Evolutionary conservation across 2,888 invertebrate genomes (phyloP).

Genomic region (Nemapogon koenigi): DNA sequence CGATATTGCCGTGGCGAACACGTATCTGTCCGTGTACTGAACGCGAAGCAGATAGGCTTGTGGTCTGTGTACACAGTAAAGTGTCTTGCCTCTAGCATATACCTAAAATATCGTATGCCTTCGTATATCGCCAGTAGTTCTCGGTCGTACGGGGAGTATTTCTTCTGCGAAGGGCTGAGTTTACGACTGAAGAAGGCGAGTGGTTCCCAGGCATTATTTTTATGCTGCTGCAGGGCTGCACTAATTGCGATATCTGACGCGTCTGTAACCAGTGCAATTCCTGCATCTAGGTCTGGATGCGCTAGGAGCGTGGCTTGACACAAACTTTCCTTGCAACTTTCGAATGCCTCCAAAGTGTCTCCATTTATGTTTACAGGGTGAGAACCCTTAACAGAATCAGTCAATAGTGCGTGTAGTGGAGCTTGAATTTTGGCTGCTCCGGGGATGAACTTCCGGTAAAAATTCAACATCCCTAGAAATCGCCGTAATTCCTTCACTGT

Average conservation of each 20-base stretch:
- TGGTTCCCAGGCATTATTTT: too few species aligned
- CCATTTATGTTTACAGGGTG: slow-evolving; percentile 15
- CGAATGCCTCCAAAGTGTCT: slow-evolving; percentile 14
- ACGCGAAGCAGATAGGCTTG: slow-evolving; percentile 23
- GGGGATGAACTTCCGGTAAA: slow-evolving; percentile 25
- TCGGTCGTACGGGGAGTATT: slow-evolving; percentile 30
- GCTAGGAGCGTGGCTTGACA: slow-evolving; percentile 18
- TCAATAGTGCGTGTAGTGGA: slow-evolving; percentile 17
- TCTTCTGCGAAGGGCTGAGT: slow-evolving; percentile 23
- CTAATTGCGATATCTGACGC: too few species aligned
- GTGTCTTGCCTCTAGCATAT: slow-evolving; percentile 28
- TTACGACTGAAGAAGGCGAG: slow-evolving; percentile 31
- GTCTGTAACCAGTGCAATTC: too few species aligned
- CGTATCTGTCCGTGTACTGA: slow-evolving; percentile 19
- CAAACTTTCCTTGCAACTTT: slow-evolving; percentile 16
- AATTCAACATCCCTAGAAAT: slow-evolving; percentile 28
- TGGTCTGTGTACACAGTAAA: slow-evolving; percentile 22
- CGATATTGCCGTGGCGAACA: slow-evolving; percentile 15
- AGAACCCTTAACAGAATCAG: slow-evolving; percentile 15
- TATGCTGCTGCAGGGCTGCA: too few species aligned
- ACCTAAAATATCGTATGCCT: slow-evolving; percentile 27
- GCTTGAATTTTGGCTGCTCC: too few species aligned
- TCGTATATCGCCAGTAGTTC: slow-evolving; percentile 33
- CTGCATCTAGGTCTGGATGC: too few species aligned
- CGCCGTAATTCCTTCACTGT: slow-evolving; percentile 22